Evolutionary conservation across 2,113 vertebrate species (phyloP).

Genomic region (human): GRCh38 chrX:123344501-123345000

Average conservation of each 20-base stretch:
- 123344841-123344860: not conserved
- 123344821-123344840: not conserved
- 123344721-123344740: not conserved
- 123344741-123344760: not conserved
- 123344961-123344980: not conserved
- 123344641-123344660: not conserved
- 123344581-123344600: not conserved
- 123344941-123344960: not conserved
- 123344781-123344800: not conserved
- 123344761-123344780: not conserved
- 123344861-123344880: not conserved
- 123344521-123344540: not conserved
- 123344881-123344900: not conserved
- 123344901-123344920: not conserved
- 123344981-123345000: not conserved
- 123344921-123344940: not conserved
- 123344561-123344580: not conserved
- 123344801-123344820: not conserved
- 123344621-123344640: not conserved
- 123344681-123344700: constrained; percentile 31
- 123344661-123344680: not conserved
- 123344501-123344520: not conserved
- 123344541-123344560: not conserved
- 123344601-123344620: not conserved
- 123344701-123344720: not conserved